Base-by-base conservation (phyloP, 35 echinoderm and acorn worm genomes). In the Eucidaris tribuloides region DNA sequence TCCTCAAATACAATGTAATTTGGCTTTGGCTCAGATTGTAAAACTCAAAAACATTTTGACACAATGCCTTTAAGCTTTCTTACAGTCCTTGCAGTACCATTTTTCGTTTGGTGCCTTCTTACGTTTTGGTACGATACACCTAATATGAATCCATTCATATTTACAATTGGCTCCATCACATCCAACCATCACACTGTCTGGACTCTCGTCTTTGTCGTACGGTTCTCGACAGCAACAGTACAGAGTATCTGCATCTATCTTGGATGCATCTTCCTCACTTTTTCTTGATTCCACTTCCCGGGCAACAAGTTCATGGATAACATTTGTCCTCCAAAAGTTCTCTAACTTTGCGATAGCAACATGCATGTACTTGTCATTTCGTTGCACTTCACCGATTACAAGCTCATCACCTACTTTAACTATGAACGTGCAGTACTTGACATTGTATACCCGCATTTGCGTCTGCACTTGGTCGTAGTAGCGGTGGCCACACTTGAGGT, bases 391-490 rank as follows among this genome's bases (percentile, higher is more conserved):
- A 32, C 35, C 18, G 59, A 62, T 31, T 31, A 25, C 14, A 32
- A 62, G 59, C 35, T 62, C 35, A 32, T 62, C 35, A 6, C 59
- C 59, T 27, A 31, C 59, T 62, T 62, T 62, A 32, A 62, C 59
- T 11, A 62, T 62, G 59, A 62, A 62, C 13, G 59, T 62, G 18
- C 4, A 62, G 59, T 62, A 62, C 17, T 62, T 24, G 18, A 62
- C 59, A n/a, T 62, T 62, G 27, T 62, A 62, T 0, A 62, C 59
- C 28, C 0, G 59, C 59, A 62, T 62, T 32, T 62, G 59, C 23
- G 59, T 62, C 59, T 62, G 59, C 7, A 62, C 59, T 62, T 62
- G 59, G 59, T 62, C 20, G 27, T 62, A 62, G 59, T 62, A 62
- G 5, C 60, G 5, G 36, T 63, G 27, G 20, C 60, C 60, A 63